Evolutionary conservation across 1,140 invertebrate genomes (phyloP), one percentile per base, ranked within the genome.

Genomic region (Lepidurus packardi): DNA sequence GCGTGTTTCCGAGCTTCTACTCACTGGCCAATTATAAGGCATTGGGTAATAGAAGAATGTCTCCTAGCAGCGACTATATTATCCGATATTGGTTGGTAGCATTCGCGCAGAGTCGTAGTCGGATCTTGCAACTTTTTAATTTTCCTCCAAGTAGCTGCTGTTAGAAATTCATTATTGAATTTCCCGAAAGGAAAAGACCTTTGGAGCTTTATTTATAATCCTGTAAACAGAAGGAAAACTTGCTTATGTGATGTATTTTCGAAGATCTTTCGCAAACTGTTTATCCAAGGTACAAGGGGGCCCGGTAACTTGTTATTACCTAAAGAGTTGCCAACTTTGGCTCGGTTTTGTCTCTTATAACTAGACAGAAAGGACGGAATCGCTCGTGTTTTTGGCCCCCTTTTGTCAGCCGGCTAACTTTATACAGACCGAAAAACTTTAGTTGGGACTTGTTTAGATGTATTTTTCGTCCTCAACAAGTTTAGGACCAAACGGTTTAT

Each of bases 11-110:
- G n/a, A 34, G 34, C 34, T 34, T 34, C 34, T 65, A 13, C 53
- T 13, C 21, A 65, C n/a, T 8, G 21, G 5, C 21, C 16, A n/a
- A 65, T 21, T 65, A n/a, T 13, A 16, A 65, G 53, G 4, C 21
- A 65, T 65, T 5, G 53, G 21, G n/a, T 11, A 65, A 7, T 21
- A 65, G 9, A 16, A 21, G 53, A 65, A 13, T 65, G 53, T 65
- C 53, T 65, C 53, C 53, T 65, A 65, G 53, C 53, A 65, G 53
- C n/a, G 16, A 9, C 16, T 21, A 65, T 65, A 65, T 65, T 65
- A 65, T 21, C 53, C 16, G 21, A 65, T 65, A 65, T 65, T 7
- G 16, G 53, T 13, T n/a, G 53, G 16, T 65, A 21, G 6, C 53
- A 21, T 65, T 65, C 16, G 13, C 13, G 53, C 53, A 21, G 53